Percentiles rank a stretch among this genome's conserved stretches.
Evolutionary conservation across 2,113 vertebrate genomes (phyloP).

Genomic region (Aptenodytes patagonicus): DNA sequence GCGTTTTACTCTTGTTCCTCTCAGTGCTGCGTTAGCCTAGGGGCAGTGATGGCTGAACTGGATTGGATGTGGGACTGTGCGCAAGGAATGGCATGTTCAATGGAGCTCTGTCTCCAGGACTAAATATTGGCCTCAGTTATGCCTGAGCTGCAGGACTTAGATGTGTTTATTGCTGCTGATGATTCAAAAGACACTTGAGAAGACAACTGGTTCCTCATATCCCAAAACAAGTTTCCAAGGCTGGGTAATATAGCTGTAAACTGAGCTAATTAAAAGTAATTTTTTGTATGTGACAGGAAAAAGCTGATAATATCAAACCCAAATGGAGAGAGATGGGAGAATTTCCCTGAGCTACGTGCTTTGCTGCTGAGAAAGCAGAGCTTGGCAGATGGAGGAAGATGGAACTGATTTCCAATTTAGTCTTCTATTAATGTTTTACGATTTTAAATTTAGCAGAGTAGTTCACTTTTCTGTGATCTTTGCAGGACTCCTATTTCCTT

Average conservation of each 20-base stretch:
- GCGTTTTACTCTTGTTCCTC: not conserved
- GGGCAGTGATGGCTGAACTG: not conserved
- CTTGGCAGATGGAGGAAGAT: constrained; percentile 25
- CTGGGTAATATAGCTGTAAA: not conserved
- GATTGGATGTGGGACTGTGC: not conserved
- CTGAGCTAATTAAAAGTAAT: constrained; percentile 43
- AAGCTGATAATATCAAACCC: constrained; percentile 29
- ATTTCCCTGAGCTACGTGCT: constrained; percentile 23
- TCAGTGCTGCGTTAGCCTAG: not conserved
- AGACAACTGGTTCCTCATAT: not conserved
- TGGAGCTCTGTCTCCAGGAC: not conserved
- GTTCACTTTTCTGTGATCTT: constrained; percentile 2
- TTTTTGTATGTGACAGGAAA: constrained; percentile 39
- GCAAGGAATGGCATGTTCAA: not conserved
- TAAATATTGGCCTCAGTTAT: not conserved
- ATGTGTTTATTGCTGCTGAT: not conserved
- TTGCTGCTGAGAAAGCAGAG: constrained; percentile 28
- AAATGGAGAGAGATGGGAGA: constrained; percentile 26
- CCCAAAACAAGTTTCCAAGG: constrained; percentile 6
- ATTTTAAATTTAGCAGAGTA: constrained; percentile 46
- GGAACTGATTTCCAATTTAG: constrained; percentile 40
- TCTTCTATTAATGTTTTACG: constrained; percentile 58
- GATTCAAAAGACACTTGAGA: constrained; percentile 8
- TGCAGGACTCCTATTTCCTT: not conserved
- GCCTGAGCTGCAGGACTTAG: not conserved